Evolutionary conservation across 1,140 invertebrate genomes (phyloP), one percentile per base, ranked within the genome.

Genomic region (Diabrotica virgifera): DNA sequence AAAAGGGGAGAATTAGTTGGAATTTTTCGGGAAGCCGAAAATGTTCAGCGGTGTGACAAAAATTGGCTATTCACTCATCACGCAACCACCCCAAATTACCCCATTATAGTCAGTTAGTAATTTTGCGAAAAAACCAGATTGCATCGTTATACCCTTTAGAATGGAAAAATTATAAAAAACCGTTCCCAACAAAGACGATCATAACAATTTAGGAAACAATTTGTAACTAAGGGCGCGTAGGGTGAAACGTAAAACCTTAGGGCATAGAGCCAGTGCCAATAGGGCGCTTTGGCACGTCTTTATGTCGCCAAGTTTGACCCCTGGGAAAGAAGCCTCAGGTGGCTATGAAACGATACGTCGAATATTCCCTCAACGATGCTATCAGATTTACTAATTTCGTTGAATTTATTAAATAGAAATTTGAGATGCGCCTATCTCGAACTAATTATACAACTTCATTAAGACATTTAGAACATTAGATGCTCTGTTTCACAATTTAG

Each of bases 291-390:
- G 36, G 55, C 55, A 57, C 59, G 59, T 52, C 59, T 50, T 60
- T 46, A 52, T 60, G 59, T 60, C 59, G 59, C 59, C 59, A 60
- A 60, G 59, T 60, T 60, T 60, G 40, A 50, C 59, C 59, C 59
- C 40, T 60, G 59, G 59, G 59, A 60, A 38, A 36, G 59, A 50
- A 60, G 59, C 59, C 59, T 60, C 59, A 60, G 59, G 59, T 60
- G 59, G 59, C 46, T 24, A 12, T 57, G 36, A 57, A 53, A 12
- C 55, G 55, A 57, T 57, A 36, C 55, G 53, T 55, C 10, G 55
- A n/a, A 10, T 57, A 57, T 57, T 57, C 55, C 55, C 55, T 53
- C 55, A 11, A n/a, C 55, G 55, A 11, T 36, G 36, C 12, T 57
- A 57, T 57, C 55, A 57, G 36, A 57, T 57, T 57, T 36, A 57